A percentile compares a stretch with the other conserved stretches of the same genome.
Conservation (phyloP, 2,113 vertebrate genomes). For the Pachycephala philippinensis region DNA sequence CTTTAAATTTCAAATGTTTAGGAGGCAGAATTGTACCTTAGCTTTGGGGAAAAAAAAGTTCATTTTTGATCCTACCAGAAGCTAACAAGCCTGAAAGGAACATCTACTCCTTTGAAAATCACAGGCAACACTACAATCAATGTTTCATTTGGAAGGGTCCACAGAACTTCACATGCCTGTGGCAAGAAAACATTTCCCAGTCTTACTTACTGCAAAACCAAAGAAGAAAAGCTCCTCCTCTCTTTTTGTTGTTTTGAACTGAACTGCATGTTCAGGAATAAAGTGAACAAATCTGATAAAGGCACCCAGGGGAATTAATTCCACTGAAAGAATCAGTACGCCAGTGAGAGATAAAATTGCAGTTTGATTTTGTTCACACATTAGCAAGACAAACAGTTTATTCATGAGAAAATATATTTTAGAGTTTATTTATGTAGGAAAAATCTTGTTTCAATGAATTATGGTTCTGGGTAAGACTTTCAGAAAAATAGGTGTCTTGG, state of each 20-base stretch:
- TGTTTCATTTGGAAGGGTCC: neutral
- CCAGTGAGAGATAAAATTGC: neutral
- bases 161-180: neutral
- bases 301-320: neutral
- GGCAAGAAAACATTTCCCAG: neutral
- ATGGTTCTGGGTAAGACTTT: neutral
- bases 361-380: neutral
- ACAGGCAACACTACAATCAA: neutral
- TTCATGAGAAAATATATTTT: neutral
- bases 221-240: neutral
- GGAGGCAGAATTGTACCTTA: neutral
- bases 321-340: neutral
- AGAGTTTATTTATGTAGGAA: neutral
- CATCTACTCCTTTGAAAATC: neutral
- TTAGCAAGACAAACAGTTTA: neutral
- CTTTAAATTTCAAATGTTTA: neutral
- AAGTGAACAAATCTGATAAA: slow-evolving; percentile 2
- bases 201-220: neutral
- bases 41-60: neutral
- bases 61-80: neutral
- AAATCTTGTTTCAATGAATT: neutral
- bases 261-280: slow-evolving; percentile 4
- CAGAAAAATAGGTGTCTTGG: neutral
- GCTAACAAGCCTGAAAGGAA: neutral
- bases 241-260: neutral